Percentiles rank a stretch among this genome's conserved stretches.
These are phyloP conservation scores for Cremastinae sp. DNA, from an alignment of 2,888 invertebrate species.

Conservation along the genomic window DNA sequence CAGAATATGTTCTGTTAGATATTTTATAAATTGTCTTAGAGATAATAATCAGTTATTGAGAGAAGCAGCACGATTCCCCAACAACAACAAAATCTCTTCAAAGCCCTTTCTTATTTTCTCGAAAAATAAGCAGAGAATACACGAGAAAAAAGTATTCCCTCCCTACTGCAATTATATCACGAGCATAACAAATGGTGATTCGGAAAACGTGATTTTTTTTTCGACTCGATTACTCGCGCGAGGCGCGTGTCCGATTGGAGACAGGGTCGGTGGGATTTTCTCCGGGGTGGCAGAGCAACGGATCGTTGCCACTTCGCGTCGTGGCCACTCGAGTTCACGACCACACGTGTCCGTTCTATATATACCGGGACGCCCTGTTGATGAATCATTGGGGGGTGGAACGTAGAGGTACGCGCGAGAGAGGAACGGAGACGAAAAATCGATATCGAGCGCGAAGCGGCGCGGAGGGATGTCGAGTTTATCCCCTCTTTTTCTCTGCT, in stretches of 20 bases:
- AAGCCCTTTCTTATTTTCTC: too few species aligned
- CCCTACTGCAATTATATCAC: conserved; percentile 8
- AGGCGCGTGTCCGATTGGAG: conserved; percentile 26
- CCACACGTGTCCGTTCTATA: conserved; percentile 6
- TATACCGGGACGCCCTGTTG: conserved; percentile 14
- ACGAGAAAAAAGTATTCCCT: conserved; percentile 10
- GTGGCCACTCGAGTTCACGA: conserved; percentile 36
- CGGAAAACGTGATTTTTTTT: conserved; percentile 23
- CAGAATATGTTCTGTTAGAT: too few species aligned
- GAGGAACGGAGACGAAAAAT: conserved; percentile 37
- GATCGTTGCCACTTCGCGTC: conserved; percentile 48
- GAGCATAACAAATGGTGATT: conserved; percentile 14
- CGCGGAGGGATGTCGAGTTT: neutral
- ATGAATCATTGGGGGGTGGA: conserved; percentile 52
- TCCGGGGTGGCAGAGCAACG: conserved; percentile 13
- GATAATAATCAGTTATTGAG: too few species aligned
- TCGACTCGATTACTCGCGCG: conserved; percentile 21
- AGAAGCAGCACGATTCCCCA: too few species aligned
- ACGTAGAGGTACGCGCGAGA: conserved; percentile 4
- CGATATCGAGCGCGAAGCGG: conserved; percentile 35
- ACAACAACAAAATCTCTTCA: too few species aligned
- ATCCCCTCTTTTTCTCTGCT: conserved; percentile 11
- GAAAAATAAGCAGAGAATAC: too few species aligned
- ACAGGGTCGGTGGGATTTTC: conserved; percentile 12
- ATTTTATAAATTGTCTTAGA: too few species aligned